A percentile compares a stretch with the other conserved stretches of the same genome.
Evolutionary conservation across 2,888 invertebrate genomes (phyloP).

Genomic region (Campoplex capitator): DNA sequence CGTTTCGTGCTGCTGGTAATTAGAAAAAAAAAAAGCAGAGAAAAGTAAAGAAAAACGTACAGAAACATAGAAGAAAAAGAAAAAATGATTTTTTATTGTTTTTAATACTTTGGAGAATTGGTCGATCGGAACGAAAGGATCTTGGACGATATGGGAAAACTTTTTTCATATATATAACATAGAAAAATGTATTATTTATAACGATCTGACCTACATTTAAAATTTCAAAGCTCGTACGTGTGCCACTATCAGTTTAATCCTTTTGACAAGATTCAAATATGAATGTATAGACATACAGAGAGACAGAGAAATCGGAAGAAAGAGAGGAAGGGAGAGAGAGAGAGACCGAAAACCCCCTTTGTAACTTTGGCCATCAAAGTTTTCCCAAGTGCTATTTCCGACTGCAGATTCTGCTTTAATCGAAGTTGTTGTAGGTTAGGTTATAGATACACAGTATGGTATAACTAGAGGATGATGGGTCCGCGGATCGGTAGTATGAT

Average conservation of each 20-base stretch:
- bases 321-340: neutral
- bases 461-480: conserved; percentile 53
- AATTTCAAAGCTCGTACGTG: conserved; percentile 30
- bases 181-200: conserved; percentile 39
- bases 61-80: neutral
- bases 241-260: conserved; percentile 5
- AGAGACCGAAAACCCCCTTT: conserved; percentile 32
- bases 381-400: conserved; percentile 67
- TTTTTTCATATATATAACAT: neutral
- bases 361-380: conserved; percentile 69
- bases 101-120: neutral
- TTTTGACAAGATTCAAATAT: conserved; percentile 31
- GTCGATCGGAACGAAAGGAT: neutral
- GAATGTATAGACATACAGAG: neutral
- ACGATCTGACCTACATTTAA: conserved; percentile 4
- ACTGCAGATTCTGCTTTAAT: conserved; percentile 67
- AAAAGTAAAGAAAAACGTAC: neutral
- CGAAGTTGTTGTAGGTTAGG: conserved; percentile 62
- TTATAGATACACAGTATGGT: conserved; percentile 56
- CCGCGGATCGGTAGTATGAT: conserved; percentile 43
- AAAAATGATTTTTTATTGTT: conserved; percentile 12
- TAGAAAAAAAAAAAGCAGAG: neutral
- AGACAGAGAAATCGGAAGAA: neutral
- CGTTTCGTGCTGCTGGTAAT: neutral
- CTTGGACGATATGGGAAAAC: conserved; percentile 2